phyloP scores from a whole-genome alignment of 1,140 invertebrate species.

The Muscidifurax raptorellus region DNA sequence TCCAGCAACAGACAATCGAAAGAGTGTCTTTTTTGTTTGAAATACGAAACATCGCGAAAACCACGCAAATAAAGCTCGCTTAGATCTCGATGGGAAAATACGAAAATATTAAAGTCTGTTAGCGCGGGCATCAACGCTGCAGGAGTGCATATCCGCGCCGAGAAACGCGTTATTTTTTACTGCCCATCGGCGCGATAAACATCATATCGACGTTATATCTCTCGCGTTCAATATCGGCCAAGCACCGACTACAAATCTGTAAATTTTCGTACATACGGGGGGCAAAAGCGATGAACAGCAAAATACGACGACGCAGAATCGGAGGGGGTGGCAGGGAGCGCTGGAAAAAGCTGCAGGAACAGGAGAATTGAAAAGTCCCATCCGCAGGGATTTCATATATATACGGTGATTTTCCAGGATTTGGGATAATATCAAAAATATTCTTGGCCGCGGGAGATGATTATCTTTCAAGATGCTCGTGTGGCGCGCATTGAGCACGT shows the following conservation, averaged over 20 bases:
- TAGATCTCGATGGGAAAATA: no score
- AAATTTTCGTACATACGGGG: neutral
- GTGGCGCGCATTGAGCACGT: slow-evolving; percentile 30
- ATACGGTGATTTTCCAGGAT: neutral
- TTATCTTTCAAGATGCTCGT: slow-evolving; percentile 35
- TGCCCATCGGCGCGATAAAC: neutral
- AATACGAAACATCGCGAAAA: no score
- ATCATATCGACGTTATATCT: neutral
- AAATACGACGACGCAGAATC: no score
- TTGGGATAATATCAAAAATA: no score
- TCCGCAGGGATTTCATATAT: neutral
- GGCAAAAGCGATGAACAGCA: no score
- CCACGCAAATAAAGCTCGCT: no score
- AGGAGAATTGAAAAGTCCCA: neutral
- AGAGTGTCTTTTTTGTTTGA: no score
- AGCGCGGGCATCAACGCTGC: neutral
- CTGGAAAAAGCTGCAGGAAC: neutral
- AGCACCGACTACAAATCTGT: neutral
- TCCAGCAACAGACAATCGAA: no score
- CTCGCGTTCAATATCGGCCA: neutral
- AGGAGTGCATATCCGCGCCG: neutral
- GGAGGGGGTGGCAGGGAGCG: neutral
- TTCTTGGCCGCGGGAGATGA: neutral
- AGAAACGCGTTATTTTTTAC: neutral
- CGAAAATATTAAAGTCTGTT: no score